Percentiles rank a stretch among this genome's conserved stretches.
Evolutionary conservation across 1,140 invertebrate genomes (phyloP).

Genomic region (Trichogramma pretiosum): DNA sequence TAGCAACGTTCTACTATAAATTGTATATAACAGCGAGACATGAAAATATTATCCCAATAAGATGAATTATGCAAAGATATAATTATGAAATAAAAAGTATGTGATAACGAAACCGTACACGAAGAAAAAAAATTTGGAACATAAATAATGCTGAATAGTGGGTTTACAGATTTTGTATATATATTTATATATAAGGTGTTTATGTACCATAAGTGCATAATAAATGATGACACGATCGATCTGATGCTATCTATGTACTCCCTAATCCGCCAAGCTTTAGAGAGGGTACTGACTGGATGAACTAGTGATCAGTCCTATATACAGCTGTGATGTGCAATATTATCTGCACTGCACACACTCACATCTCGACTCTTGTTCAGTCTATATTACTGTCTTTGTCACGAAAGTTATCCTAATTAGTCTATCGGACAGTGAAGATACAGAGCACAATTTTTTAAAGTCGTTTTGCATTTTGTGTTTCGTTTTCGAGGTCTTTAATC

Average conservation of each 20-base stretch:
- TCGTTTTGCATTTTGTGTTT: not conserved
- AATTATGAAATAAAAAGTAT: too few relatives aligned
- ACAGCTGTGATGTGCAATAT: too few relatives aligned
- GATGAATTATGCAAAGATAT: too few relatives aligned
- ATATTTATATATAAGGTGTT: too few relatives aligned
- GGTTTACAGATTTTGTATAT: too few relatives aligned
- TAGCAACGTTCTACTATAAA: too few relatives aligned
- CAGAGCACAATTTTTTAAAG: constrained; percentile 19
- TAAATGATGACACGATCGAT: constrained; percentile 9
- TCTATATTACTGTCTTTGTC: constrained; percentile 28
- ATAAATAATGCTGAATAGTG: too few relatives aligned
- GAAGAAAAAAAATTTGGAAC: not conserved
- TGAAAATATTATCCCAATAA: too few relatives aligned
- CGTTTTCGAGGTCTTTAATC: too few relatives aligned
- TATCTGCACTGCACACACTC: too few relatives aligned
- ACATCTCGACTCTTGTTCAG: constrained; percentile 35
- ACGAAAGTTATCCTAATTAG: constrained; percentile 47
- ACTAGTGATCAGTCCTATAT: constrained; percentile 42
- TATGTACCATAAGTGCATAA: constrained; percentile 1
- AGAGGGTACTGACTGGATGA: constrained; percentile 45
- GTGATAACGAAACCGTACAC: constrained; percentile 3
- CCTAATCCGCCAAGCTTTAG: constrained; percentile 43
- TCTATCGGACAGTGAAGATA: constrained; percentile 39
- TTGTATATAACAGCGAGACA: too few relatives aligned
- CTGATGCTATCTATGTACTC: constrained; percentile 44